phyloP scores from a whole-genome alignment of 2,888 invertebrate species.

The Harpalus rufipes region DNA sequence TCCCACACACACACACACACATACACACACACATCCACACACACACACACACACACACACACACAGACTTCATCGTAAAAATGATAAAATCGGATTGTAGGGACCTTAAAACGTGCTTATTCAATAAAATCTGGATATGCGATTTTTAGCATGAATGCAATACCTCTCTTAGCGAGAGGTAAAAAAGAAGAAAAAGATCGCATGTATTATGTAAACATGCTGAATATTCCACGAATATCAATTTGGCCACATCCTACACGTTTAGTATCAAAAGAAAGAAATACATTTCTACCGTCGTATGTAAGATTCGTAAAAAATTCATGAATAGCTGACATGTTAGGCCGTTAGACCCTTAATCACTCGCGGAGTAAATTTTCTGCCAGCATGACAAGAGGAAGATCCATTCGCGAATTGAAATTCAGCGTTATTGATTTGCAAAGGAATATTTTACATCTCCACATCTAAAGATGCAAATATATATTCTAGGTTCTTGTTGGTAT shows the following conservation, averaged over 20 bases:
- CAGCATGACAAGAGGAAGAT: conserved; percentile 16
- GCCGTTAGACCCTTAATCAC: conserved; percentile 1
- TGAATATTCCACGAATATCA: not conserved
- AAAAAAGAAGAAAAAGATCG: not conserved
- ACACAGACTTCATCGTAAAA: no score
- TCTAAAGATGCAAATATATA: not conserved
- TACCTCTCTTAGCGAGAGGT: no score
- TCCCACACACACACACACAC: no score
- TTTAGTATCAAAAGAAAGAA: not conserved
- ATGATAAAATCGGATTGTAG: no score
- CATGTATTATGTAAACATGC: not conserved
- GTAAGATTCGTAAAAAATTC: conserved; percentile 13
- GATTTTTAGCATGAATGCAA: no score
- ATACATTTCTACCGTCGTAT: not conserved
- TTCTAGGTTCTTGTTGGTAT: not conserved
- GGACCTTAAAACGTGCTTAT: no score
- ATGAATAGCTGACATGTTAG: conserved; percentile 26
- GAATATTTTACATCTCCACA: conserved; percentile 6
- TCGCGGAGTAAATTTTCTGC: conserved; percentile 19
- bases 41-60: no score
- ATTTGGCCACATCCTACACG: not conserved
- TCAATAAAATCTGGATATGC: no score
- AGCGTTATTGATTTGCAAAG: conserved; percentile 22
- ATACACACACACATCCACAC: no score
- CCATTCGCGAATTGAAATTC: conserved; percentile 21